phyloP scores from a whole-genome alignment of 2,113 vertebrate genomes.

The Atherinomorus stipes region DNA sequence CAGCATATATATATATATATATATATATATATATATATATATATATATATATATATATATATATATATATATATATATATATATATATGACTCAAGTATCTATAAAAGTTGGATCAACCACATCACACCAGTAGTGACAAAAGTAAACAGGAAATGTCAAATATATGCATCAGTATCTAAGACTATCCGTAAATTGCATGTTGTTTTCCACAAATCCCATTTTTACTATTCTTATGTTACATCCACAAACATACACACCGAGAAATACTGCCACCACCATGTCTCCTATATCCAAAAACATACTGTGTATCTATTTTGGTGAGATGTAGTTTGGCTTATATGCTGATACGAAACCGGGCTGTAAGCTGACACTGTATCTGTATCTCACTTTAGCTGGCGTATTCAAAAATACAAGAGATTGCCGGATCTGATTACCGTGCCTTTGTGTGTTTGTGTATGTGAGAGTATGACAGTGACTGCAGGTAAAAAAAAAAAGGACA shows the following conservation, averaged over 20 bases:
- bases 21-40: no score
- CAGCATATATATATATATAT: no score
- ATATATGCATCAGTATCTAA: no score
- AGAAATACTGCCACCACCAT: conserved; percentile 18
- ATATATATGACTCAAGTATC: no score
- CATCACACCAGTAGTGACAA: background rate
- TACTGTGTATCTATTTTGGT: conserved; percentile 62
- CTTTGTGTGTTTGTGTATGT: conserved; percentile 41
- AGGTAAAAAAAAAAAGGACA: background rate
- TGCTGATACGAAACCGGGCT: conserved; percentile 52
- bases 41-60: no score
- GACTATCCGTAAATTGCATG: no score
- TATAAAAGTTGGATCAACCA: background rate
- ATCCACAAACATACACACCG: conserved; percentile 16
- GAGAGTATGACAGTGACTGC: conserved; percentile 31
- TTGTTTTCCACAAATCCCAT: background rate
- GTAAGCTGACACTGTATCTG: conserved; percentile 60
- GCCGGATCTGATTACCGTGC: conserved; percentile 65
- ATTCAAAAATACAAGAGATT: conserved; percentile 74
- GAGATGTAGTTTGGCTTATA: conserved; percentile 57
- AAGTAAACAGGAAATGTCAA: background rate
- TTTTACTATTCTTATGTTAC: background rate
- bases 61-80: no score
- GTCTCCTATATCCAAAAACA: conserved; percentile 48
- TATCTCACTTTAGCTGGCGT: conserved; percentile 61